phyloP scores from a whole-genome alignment of 2,888 invertebrate species.

The Conops quadrifasciatus region DNA sequence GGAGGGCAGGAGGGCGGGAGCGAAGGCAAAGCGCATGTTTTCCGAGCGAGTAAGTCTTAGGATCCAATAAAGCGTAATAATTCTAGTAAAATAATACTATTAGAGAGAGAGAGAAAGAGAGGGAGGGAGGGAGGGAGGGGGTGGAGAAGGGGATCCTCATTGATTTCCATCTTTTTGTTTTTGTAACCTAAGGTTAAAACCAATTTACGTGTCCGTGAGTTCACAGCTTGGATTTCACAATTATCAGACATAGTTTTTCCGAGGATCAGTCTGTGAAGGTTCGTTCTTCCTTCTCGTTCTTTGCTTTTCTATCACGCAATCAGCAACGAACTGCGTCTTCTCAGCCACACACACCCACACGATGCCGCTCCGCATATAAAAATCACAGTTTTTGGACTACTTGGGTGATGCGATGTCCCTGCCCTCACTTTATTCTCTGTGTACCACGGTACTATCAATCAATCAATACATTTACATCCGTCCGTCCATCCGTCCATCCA shows the following conservation, averaged over 20 bases:
- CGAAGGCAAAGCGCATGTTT: slow-evolving; percentile 17
- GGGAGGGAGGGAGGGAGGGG: background rate
- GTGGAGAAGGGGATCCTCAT: background rate
- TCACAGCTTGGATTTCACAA: no score
- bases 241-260: background rate
- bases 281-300: background rate
- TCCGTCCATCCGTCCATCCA: no score
- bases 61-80: background rate
- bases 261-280: slow-evolving; percentile 21
- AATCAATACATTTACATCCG: no score
- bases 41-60: background rate
- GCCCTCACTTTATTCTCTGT: no score
- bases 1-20: background rate
- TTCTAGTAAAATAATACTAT: slow-evolving; percentile 26
- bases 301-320: no score
- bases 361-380: background rate
- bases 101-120: slow-evolving; percentile 35
- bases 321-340: no score
- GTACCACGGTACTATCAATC: no score
- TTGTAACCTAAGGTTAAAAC: no score
- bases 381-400: slow-evolving; percentile 5
- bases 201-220: no score
- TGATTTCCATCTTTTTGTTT: no score
- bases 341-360: background rate
- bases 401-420: no score